These are phyloP conservation scores for Triplophysa bombifrons DNA, from an alignment of 2,797 vertebrate species.

Conservation along the genomic window DNA sequence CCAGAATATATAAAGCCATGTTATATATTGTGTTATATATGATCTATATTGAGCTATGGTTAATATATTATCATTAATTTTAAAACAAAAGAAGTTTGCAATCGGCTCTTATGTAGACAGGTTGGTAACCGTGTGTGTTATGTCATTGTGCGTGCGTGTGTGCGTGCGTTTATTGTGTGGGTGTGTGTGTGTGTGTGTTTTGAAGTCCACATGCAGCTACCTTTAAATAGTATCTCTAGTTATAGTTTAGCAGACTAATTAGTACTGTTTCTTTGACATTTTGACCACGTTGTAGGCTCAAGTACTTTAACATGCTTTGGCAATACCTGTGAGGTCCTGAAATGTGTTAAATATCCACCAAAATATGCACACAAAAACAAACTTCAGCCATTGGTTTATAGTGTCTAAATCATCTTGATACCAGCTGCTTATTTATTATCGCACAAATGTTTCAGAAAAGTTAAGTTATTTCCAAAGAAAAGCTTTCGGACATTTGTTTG, in stretches of 20 bases:
- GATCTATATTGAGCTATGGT: background rate
- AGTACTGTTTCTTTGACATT: conserved; percentile 18
- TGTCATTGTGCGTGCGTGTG: background rate
- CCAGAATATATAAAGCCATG: too few relatives aligned
- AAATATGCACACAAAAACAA: background rate
- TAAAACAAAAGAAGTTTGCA: too few relatives aligned
- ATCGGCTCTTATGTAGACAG: too few relatives aligned
- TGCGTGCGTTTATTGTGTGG: background rate
- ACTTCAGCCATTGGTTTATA: background rate
- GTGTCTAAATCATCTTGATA: too few relatives aligned
- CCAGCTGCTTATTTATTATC: too few relatives aligned
- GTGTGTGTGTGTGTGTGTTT: background rate
- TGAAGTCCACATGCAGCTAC: background rate
- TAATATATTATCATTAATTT: background rate
- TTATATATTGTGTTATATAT: too few relatives aligned
- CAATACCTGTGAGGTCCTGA: background rate
- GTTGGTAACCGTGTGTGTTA: background rate
- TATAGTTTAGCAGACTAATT: conserved; percentile 21
- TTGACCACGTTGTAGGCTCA: background rate
- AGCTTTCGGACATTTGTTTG: too few relatives aligned
- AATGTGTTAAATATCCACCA: too few relatives aligned
- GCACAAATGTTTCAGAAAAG: background rate
- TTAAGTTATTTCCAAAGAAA: background rate
- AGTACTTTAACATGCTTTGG: background rate
- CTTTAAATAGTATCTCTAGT: conserved; percentile 13